These are phyloP conservation scores for Abrostola triplasia DNA, from an alignment of 2,888 invertebrate species.

Conservation along the genomic window DNA sequence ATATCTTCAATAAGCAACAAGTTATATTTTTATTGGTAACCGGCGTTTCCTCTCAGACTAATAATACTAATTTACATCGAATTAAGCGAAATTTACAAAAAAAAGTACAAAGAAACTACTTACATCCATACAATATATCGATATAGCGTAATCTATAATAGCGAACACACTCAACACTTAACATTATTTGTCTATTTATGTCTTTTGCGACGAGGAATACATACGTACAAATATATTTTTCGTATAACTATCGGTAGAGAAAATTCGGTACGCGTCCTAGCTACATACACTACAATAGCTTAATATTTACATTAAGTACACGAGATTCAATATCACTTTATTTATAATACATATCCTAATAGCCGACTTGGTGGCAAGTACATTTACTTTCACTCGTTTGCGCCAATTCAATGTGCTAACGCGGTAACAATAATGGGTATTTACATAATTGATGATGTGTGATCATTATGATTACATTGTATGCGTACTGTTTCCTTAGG, in stretches of 20 bases:
- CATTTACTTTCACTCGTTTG: conserved; percentile 58
- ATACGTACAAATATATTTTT: conserved; percentile 64
- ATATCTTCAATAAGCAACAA: conserved; percentile 88
- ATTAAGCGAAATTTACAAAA: conserved; percentile 85
- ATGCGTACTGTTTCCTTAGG: conserved; percentile 26
- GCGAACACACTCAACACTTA: conserved; percentile 86
- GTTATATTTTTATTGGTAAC: conserved; percentile 88
- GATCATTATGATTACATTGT: conserved; percentile 50
- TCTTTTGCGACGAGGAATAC: conserved; percentile 75
- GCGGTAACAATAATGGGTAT: conserved; percentile 55
- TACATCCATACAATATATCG: conserved; percentile 78
- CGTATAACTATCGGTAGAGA: conserved; percentile 82
- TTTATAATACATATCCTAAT: conserved; percentile 72
- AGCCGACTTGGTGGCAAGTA: conserved; percentile 74
- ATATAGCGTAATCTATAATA: conserved; percentile 74
- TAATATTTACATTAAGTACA: conserved; percentile 84
- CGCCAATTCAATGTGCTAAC: conserved; percentile 53
- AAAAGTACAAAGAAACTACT: conserved; percentile 76
- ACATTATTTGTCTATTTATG: conserved; percentile 68
- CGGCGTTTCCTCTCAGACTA: conserved; percentile 88
- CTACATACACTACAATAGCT: conserved; percentile 70
- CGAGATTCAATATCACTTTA: conserved; percentile 80
- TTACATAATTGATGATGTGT: conserved; percentile 51
- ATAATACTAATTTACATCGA: conserved; percentile 85
- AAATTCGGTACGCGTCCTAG: conserved; percentile 81